Conservation (phyloP, 35 echinoderm and acorn worm genomes). For the Apostichopus japonicus region DNA sequence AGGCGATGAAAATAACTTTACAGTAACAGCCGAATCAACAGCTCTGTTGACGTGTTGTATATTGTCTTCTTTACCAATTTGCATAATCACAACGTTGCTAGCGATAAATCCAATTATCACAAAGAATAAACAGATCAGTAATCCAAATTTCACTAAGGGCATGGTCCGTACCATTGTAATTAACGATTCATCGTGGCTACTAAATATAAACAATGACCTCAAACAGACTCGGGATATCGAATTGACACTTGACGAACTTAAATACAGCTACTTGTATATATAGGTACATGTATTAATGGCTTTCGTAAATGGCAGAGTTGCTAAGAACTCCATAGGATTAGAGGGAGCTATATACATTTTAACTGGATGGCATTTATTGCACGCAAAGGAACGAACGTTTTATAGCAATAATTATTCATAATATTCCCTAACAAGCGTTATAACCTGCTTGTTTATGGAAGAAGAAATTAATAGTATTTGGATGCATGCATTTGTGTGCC, state of each 20-base stretch:
- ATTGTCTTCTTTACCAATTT: not conserved
- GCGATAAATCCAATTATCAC: not conserved
- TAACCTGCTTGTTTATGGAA: no score
- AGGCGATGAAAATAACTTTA: not conserved
- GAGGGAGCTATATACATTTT: no score
- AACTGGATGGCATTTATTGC: no score
- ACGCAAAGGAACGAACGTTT: no score
- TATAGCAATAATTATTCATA: no score
- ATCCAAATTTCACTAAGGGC: not conserved
- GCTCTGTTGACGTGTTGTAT: not conserved
- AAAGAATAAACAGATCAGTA: not conserved
- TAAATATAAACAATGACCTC: not conserved
- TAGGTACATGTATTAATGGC: not conserved
- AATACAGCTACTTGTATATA: not conserved
- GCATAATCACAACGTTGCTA: not conserved
- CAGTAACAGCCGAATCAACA: not conserved
- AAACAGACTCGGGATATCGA: no score
- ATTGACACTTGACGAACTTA: no score
- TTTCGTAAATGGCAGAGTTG: no score
- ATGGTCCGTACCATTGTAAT: not conserved
- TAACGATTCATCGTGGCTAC: not conserved
- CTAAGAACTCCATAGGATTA: no score
- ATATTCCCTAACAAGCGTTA: no score
- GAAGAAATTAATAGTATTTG: no score
- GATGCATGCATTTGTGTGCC: no score